A percentile compares a stretch with the other conserved stretches of the same genome.
Conservation (phyloP, 1,140 invertebrate species). For the Proales similis region DNA sequence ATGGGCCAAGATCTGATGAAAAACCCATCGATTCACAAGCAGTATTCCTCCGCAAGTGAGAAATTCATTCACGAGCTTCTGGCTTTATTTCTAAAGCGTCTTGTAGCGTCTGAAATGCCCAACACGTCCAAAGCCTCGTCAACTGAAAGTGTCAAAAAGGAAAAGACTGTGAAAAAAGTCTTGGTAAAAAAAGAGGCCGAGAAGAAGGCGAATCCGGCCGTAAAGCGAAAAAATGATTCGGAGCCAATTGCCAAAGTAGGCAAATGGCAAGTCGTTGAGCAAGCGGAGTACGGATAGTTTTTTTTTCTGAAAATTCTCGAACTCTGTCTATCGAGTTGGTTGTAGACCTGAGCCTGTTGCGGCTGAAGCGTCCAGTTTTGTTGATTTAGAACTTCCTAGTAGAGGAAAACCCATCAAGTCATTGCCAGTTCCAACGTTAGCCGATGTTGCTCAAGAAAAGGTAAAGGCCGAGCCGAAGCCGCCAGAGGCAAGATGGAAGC, state of each 20-base stretch:
- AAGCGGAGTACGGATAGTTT: no score
- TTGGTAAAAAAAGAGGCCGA: neutral
- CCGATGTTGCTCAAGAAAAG: no score
- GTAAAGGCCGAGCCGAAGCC: no score
- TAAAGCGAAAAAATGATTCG: neutral
- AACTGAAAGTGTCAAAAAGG: neutral
- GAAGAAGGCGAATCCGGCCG: neutral
- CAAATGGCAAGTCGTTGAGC: constrained; percentile 2
- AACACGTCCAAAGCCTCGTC: neutral
- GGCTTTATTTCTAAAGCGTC: neutral
- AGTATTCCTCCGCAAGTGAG: neutral
- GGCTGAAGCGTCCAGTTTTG: no score
- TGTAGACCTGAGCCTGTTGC: no score
- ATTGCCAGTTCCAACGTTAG: no score
- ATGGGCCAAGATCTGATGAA: constrained; percentile 9
- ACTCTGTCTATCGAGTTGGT: no score
- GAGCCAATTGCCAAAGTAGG: constrained; percentile 9
- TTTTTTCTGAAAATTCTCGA: no score
- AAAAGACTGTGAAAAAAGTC: neutral
- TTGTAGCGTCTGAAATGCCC: neutral
- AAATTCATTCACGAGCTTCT: neutral
- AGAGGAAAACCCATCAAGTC: no score
- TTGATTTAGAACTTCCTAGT: no score
- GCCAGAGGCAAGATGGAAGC: no score
- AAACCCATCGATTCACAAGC: constrained; percentile 19